Percentiles rank a stretch among this genome's conserved stretches.
Conservation (phyloP, 2,888 invertebrate species). For the Calliscelio sp. region DNA sequence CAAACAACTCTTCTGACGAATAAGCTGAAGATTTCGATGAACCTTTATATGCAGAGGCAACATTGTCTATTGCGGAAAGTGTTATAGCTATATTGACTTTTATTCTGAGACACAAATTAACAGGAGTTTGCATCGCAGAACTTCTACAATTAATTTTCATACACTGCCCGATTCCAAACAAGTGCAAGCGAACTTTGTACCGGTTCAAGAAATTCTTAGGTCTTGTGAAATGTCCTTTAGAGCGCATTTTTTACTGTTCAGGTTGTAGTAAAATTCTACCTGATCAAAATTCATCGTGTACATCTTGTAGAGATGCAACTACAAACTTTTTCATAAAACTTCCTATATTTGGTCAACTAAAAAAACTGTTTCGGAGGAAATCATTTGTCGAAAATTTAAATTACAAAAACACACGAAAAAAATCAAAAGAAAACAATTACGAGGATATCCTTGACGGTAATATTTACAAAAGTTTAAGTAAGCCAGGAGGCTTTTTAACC, state of each 20-base stretch:
- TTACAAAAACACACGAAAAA: conserved; percentile 43
- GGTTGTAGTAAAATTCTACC: neutral
- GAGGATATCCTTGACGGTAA: conserved; percentile 38
- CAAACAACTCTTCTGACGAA: too few relatives aligned
- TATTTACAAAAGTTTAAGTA: conserved; percentile 18
- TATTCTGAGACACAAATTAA: neutral
- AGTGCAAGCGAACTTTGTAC: conserved; percentile 2
- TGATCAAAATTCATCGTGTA: neutral
- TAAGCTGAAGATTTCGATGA: too few relatives aligned
- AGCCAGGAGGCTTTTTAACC: conserved; percentile 3
- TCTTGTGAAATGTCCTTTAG: neutral
- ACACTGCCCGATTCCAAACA: conserved; percentile 15
- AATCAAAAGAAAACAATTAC: conserved; percentile 7
- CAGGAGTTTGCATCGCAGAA: neutral
- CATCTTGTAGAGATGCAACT: neutral
- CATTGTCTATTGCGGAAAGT: conserved; percentile 5
- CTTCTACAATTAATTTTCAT: neutral
- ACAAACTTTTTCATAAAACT: conserved; percentile 58
- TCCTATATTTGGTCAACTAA: conserved; percentile 46
- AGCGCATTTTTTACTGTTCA: conserved; percentile 7
- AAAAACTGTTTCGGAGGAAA: conserved; percentile 20
- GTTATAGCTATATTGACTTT: conserved; percentile 11
- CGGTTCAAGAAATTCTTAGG: conserved; percentile 8
- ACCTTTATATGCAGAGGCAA: too few relatives aligned
- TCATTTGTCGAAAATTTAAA: conserved; percentile 63